Conservation (phyloP, 1,140 invertebrate species). For the Heterodera carotae region DNA sequence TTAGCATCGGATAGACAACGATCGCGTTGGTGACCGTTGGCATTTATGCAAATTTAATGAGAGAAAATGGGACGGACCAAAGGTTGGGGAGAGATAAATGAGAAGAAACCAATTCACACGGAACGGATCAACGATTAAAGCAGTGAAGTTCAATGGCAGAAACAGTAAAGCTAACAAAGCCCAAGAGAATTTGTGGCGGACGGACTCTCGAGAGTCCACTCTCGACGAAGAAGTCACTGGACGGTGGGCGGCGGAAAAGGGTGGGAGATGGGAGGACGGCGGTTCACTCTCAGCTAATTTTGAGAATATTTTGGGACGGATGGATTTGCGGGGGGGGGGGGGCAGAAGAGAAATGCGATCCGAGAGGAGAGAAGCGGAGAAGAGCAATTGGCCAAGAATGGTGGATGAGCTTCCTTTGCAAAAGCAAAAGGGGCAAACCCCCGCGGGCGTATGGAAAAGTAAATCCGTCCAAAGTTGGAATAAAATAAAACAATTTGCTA, state of each 20-base stretch:
- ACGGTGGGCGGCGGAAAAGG: too few species aligned
- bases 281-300: conserved; percentile 11
- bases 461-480: not conserved
- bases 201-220: not conserved
- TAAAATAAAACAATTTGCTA: not conserved
- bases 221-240: not conserved
- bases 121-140: too few species aligned
- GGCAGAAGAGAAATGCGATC: conserved; percentile 9
- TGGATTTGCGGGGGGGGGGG: not conserved
- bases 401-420: not conserved
- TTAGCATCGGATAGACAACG: conserved; percentile 7
- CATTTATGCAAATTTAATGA: conserved; percentile 13
- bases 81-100: not conserved
- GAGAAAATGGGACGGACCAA: too few species aligned
- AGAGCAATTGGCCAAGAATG: conserved; percentile 3
- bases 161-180: too few species aligned
- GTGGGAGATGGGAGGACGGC: not conserved
- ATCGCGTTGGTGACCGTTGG: not conserved
- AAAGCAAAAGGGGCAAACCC: not conserved
- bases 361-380: not conserved
- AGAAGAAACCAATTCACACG: not conserved
- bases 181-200: too few species aligned
- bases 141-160: too few species aligned
- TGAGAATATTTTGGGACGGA: not conserved
- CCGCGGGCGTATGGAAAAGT: too few species aligned